Base-by-base conservation (phyloP, 2,113 vertebrate species). In the Gracilinanus agilis region DNA sequence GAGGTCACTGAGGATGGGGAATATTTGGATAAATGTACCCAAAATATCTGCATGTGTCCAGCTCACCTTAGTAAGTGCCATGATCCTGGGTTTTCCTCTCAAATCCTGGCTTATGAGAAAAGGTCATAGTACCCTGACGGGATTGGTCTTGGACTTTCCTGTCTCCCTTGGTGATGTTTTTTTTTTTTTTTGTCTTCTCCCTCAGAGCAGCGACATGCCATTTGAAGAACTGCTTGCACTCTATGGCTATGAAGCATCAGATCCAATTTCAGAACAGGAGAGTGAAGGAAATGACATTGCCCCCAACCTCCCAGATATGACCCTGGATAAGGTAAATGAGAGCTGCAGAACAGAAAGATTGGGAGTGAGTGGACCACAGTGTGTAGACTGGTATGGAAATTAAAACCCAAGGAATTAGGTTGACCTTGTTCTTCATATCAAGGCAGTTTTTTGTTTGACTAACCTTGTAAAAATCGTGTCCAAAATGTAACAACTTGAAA, bases 181-280 rank as follows among this genome's bases (percentile, higher is more conserved):
- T n/a, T n/a, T n/a, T n/a, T n/a, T n/a, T n/a, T n/a, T n/a, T 95
- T 97, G 91, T 94, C 94, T 97, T 92, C 67, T 95, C 90, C 95
- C 97, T 97, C 97, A 99, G 99, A 99, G 98, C 97, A 98, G 98
- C 94, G 99, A 99, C 98, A 99, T 99, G 99, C 99, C 99, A 44
- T 98, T 99, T 92, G 99, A 99, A 88, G 99, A 99, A 98, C 98
- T 99, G 97, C 98, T 99, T 34, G 99, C 99, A 13, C 98, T 99
- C 93, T 99, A 99, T 49, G 99, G 99, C 98, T 99, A 99, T 55
- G 99, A 99, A 96, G 98, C 99, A 5, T 98, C 99, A 9, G 99
- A 99, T 5, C 99, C 98, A 92, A 97, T 99, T 97, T 98, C 98
- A 0, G 99, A 99, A 94, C 98, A 98, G 95, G 99, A 99, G 97